These are phyloP conservation scores for Melanchra persicariae DNA, from an alignment of 2,888 invertebrate species.

Conservation along the genomic window DNA sequence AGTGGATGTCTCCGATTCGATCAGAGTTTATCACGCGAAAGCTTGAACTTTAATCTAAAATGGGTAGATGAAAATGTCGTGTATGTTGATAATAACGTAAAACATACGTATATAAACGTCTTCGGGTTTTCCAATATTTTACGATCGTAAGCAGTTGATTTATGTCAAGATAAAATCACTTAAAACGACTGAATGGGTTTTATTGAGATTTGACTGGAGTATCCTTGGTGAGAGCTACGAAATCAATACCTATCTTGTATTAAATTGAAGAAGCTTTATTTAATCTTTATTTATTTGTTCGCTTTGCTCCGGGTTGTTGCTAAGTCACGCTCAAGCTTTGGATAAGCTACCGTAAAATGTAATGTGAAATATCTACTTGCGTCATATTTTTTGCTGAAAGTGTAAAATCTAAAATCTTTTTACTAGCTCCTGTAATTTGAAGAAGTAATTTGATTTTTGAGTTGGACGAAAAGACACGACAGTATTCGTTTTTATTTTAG, in stretches of 20 bases:
- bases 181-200: conserved; percentile 60
- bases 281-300: conserved; percentile 32
- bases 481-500: neutral
- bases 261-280: conserved; percentile 27
- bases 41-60: conserved; percentile 12
- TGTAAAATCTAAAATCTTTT: neutral
- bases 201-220: conserved; percentile 54
- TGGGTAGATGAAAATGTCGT: conserved; percentile 19
- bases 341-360: neutral
- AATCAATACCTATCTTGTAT: conserved; percentile 47
- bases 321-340: neutral
- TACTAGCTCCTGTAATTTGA: neutral
- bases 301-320: conserved; percentile 8
- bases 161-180: conserved; percentile 61
- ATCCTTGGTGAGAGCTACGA: conserved; percentile 28
- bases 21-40: conserved; percentile 45
- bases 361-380: neutral
- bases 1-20: conserved; percentile 37
- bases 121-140: conserved; percentile 46
- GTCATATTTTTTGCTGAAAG: neutral
- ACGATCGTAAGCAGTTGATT: conserved; percentile 58
- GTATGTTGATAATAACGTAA: conserved; percentile 35
- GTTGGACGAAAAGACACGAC: neutral
- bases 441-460: neutral
- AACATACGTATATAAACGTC: conserved; percentile 35